Evolutionary conservation across 2,113 vertebrate species (phyloP).

Genomic region (Lophotis ruficrista): DNA sequence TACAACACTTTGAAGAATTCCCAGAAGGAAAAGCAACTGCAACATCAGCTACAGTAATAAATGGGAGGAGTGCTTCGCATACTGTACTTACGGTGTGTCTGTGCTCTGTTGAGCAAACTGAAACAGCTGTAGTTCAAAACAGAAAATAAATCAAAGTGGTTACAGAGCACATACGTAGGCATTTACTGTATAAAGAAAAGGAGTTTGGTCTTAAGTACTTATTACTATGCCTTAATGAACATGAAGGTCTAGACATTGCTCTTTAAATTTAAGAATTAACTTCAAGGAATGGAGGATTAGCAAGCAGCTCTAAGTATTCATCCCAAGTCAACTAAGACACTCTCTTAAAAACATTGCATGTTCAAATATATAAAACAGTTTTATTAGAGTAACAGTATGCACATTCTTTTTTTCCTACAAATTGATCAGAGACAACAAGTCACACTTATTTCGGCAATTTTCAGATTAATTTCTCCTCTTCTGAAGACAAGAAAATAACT

Average conservation of each 20-base stretch:
- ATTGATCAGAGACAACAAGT: neutral
- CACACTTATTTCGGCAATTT: neutral
- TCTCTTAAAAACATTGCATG: neutral
- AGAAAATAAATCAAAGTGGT: conserved; percentile 32
- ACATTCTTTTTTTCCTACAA: neutral
- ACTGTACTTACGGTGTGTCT: neutral
- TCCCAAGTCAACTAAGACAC: neutral
- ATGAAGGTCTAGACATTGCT: neutral
- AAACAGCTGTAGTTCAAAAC: conserved; percentile 5
- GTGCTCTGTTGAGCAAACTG: neutral
- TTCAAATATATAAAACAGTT: neutral
- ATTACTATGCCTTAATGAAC: neutral
- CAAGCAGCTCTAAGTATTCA: neutral
- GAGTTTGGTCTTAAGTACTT: conserved; percentile 14
- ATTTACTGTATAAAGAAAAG: neutral
- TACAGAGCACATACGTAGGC: neutral
- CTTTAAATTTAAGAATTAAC: neutral
- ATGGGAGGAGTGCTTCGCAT: neutral
- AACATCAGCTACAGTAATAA: neutral
- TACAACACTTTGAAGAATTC: neutral
- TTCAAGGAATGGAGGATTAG: neutral
- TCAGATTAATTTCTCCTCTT: conserved; percentile 1
- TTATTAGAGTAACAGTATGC: neutral
- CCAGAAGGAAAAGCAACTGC: neutral
- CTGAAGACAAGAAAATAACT: neutral